phyloP scores from a whole-genome alignment of 2,113 vertebrate genomes.

The Lepisosteus osseus region DNA sequence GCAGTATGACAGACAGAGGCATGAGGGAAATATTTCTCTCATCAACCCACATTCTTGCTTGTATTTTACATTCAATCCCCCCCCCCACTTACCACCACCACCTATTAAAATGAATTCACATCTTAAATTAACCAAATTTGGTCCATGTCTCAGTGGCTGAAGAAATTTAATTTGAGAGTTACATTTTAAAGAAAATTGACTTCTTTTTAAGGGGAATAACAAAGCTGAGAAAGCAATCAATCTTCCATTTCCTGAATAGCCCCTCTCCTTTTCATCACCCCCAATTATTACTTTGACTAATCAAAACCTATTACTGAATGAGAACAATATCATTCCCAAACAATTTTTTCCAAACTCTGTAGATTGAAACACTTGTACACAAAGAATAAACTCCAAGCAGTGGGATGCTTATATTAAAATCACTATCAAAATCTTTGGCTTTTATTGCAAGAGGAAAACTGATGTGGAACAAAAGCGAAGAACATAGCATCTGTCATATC shows the following conservation, averaged over 20 bases:
- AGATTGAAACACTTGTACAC: constrained; percentile 80
- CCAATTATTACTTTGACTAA: constrained; percentile 74
- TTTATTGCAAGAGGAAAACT: constrained; percentile 77
- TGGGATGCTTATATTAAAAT: constrained; percentile 76
- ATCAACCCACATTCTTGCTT: not conserved
- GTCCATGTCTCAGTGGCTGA: constrained; percentile 16
- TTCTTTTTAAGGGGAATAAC: constrained; percentile 50
- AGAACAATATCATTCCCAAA: constrained; percentile 70
- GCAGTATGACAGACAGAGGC: not conserved
- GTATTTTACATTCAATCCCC: not conserved
- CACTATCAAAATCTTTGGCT: constrained; percentile 86
- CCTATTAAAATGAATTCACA: not conserved
- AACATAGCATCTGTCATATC: constrained; percentile 96
- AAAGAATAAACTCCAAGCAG: constrained; percentile 80
- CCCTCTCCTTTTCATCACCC: constrained; percentile 61
- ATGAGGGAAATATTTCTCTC: not conserved
- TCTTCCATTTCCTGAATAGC: constrained; percentile 72
- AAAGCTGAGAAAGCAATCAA: constrained; percentile 58
- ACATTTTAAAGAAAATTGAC: constrained; percentile 61
- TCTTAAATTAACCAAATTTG: constrained; percentile 10
- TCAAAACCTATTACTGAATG: constrained; percentile 74
- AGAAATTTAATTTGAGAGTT: constrained; percentile 41
- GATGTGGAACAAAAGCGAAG: constrained; percentile 85
- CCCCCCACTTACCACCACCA: not conserved
- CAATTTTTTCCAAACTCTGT: constrained; percentile 66